Conservation (phyloP, 2,113 vertebrate species). For the Rhadina sibilatrix region DNA sequence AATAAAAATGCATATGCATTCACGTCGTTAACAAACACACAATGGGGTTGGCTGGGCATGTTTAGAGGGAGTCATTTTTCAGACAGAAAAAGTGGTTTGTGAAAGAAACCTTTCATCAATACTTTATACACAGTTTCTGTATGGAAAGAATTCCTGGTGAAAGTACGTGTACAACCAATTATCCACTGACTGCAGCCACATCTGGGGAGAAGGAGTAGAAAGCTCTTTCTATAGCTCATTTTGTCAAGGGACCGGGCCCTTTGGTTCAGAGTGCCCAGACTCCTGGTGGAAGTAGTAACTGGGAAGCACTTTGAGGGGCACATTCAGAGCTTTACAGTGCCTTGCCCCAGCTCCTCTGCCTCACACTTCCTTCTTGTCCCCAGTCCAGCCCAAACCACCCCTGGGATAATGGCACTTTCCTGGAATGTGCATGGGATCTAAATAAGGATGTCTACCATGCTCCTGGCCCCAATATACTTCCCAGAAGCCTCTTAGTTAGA, state of each 20-base stretch:
- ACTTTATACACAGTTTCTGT: not conserved
- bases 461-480: not conserved
- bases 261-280: accelerated
- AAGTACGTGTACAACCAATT: not conserved
- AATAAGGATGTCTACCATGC: not conserved
- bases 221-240: not conserved
- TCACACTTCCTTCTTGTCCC: accelerated
- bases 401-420: not conserved
- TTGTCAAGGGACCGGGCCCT: not conserved
- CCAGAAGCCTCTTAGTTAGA: not conserved
- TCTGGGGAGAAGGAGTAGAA: not conserved
- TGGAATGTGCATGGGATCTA: not conserved
- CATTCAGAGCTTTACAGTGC: not conserved
- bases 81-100: not conserved
- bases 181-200: not conserved
- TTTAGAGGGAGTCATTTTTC: not conserved
- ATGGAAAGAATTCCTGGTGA: not conserved
- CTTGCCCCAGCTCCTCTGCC: not conserved
- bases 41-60: not conserved
- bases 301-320: not conserved
- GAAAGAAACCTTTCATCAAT: not conserved
- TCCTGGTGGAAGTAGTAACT: not conserved
- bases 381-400: accelerated
- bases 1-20: not conserved
- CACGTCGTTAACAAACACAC: not conserved